Evolutionary conservation across 2,113 vertebrate species (phyloP), one percentile per base, ranked within the genome.

Genomic region (Sylvietta virens): DNA sequence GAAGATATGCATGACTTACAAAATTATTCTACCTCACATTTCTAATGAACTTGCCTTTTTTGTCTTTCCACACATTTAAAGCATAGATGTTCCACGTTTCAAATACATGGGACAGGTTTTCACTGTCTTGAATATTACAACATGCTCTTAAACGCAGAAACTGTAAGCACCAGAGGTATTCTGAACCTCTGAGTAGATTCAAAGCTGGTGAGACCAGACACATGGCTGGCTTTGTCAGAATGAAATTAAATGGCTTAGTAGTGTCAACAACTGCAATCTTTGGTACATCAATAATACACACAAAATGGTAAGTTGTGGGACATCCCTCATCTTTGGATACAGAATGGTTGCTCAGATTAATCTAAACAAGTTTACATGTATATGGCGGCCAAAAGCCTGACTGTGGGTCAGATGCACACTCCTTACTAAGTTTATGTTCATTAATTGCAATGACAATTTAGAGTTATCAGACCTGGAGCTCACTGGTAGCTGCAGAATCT

Each of bases 301-400:
- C 1, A 28, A 31, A 51, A n/a, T 30, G 3, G 4, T 40, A 45
- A 18, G 1, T 22, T 70, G 31, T 58, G 33, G 24, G 31, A 15
- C 47, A 78, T 60, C 27, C 18, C 6, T 62, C 33, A 33, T 56
- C 22, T 89, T 79, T 42, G 39, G 39, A 33, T 50, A 61, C 2
- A 39, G 16, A n/a, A 3, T 19, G 27, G 35, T 73, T 84, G 14
- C 27, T 71, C 0, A 0, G 40, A 27, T 39, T 81, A 50, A 42
- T 33, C 18, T 42, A 50, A 79, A 21, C 33, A 31, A 89, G 13
- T 0, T 64, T 78, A 17, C 3, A 8, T 15, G 18, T 53, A 2
- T 24, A 6, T 44, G 39, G 72, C 3, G 11, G 42, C 39, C 66
- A 64, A 42, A 91, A 74, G 44, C 1, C 0, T 21, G 33, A 33